A percentile compares a stretch with the other conserved stretches of the same genome.
phyloP scores from a whole-genome alignment of 2,113 vertebrate species.

The Cephalopterus ornatus region DNA sequence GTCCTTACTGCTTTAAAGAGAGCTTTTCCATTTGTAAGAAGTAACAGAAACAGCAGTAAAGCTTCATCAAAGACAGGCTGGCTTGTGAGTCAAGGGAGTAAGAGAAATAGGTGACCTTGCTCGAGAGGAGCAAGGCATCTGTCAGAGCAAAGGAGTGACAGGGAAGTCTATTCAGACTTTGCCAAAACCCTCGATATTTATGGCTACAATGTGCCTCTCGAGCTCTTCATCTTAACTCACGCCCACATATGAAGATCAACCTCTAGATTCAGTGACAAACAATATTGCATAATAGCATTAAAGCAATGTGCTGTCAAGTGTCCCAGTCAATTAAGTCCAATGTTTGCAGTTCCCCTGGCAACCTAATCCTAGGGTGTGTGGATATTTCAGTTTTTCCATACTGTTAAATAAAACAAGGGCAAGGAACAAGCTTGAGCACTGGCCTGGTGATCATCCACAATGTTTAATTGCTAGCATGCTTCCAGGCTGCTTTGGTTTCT shows the following conservation, averaged over 20 bases:
- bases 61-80: background rate
- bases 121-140: background rate
- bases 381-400: background rate
- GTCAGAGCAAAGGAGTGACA: background rate
- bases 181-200: background rate
- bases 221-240: background rate
- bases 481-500: background rate
- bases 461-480: background rate
- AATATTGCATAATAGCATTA: background rate
- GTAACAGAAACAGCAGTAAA: background rate
- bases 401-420: background rate
- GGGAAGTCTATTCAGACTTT: background rate
- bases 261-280: background rate
- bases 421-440: conserved; percentile 2
- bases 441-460: background rate
- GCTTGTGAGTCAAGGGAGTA: background rate
- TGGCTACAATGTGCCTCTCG: background rate
- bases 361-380: background rate
- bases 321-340: background rate
- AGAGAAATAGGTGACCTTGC: background rate
- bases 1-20: background rate
- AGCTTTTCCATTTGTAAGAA: background rate
- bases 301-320: background rate
- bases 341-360: background rate
- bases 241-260: background rate